These are phyloP conservation scores for Falco concolor DNA, from an alignment of 2,797 vertebrate species.

Conservation along the genomic window DNA sequence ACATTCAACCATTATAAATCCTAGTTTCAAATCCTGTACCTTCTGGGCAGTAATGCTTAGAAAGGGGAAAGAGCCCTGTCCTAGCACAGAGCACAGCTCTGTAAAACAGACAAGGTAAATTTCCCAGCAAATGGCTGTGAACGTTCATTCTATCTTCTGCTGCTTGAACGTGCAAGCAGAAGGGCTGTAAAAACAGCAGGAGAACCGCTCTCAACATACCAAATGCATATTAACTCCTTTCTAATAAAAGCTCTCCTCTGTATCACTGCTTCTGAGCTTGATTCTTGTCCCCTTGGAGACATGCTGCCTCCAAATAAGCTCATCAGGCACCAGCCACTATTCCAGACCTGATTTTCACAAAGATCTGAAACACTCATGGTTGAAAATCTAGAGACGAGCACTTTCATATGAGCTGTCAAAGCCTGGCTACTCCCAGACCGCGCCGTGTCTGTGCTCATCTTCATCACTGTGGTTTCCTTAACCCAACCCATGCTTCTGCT, in stretches of 20 bases:
- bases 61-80: not conserved
- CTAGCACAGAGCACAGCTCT: not conserved
- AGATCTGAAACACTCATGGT: not conserved
- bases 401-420: not conserved
- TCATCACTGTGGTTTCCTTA: not conserved
- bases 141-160: not conserved
- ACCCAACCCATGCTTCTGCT: not conserved
- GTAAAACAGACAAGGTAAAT: not conserved
- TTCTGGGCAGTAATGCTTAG: not conserved
- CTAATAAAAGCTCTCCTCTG: not conserved
- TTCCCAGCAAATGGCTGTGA: not conserved
- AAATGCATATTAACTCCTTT: not conserved
- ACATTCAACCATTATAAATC: not conserved
- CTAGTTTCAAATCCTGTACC: not conserved
- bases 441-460: accelerated
- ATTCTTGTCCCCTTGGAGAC: not conserved
- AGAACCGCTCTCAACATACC: not conserved
- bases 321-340: not conserved
- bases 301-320: not conserved
- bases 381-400: not conserved
- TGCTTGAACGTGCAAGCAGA: not conserved
- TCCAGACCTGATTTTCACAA: not conserved
- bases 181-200: not conserved
- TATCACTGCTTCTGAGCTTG: not conserved
- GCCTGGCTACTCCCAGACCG: not conserved